Evolutionary conservation across 2,888 invertebrate genomes (phyloP).

Genomic region (Drosophila rellima): DNA sequence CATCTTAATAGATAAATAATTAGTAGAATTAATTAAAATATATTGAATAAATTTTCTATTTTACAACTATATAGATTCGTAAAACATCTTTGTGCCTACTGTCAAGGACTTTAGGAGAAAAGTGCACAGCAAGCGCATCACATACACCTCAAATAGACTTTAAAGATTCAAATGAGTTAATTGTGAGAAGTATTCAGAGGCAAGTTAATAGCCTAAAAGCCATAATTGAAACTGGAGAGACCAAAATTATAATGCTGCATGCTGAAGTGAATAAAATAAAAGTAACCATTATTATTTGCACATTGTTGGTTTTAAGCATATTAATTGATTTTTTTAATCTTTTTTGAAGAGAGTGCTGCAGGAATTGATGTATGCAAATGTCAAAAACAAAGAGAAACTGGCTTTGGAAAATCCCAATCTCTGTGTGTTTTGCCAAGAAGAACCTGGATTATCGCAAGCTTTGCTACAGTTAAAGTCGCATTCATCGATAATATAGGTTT

Average conservation of each 20-base stretch:
- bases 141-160: neutral
- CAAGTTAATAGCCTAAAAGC: conserved; percentile 35
- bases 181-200: conserved; percentile 23
- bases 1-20: neutral
- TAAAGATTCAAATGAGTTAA: conserved; percentile 17
- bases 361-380: conserved; percentile 12
- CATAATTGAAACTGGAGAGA: conserved; percentile 42
- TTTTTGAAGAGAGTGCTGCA: conserved; percentile 26
- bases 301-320: neutral
- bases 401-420: conserved; percentile 1
- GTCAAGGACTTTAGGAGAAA: conserved; percentile 17
- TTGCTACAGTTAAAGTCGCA: neutral
- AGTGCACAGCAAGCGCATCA: neutral
- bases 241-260: conserved; percentile 55
- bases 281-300: conserved; percentile 22
- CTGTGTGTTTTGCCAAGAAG: conserved; percentile 21
- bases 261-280: conserved; percentile 53
- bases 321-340: conserved; percentile 11
- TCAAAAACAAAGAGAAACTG: neutral
- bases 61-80: conserved; percentile 34
- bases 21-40: too few relatives aligned
- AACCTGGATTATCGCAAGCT: neutral
- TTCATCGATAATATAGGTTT: neutral
- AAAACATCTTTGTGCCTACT: conserved; percentile 48
- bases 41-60: neutral